Base-by-base conservation (phyloP, 2,113 vertebrate species). In the Trinectes maculatus region DNA sequence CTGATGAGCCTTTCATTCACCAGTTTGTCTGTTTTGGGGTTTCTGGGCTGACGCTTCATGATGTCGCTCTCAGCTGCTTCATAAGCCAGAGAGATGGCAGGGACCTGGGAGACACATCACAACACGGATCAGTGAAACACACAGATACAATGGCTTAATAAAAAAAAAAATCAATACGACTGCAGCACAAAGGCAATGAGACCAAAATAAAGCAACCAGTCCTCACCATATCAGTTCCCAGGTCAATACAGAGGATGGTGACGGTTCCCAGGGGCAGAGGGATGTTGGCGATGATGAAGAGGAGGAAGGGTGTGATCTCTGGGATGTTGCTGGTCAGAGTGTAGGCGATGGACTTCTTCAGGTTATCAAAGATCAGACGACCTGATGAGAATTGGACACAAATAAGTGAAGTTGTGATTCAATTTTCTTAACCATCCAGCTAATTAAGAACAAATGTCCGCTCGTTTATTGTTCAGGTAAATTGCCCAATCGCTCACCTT, bases 301-400 rank as follows among this genome's bases (percentile, higher is more conserved):
- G 70, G 43, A 98, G 93, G 91, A 98, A 97, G 12, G 96, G 96
- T 0, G 96, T 95, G 87, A 98, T 98, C 86, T 98, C 96, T 0
- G 96, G 96, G 73, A 98, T 98, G 91, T 98, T 98, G 71, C 95
- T 97, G 84, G 96, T 98, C 91, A 98, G 85, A 0, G 96, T 98
- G 92, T 98, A 97, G 19, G 96, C 96, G 2, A 97, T 97, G 34
- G 96, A 97, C 46, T 97, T 97, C 93, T 97, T 97, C 84, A 98
- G 79, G 91, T 98, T 98, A 84, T 98, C 96, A 1, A 98, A 98
- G 77, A 97, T 98, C 73, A 97, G 85, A 44, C 96, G 94, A 0
- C 96, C 96, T 96, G 77, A 12, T 21, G 10, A 47, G 37, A 43
- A n/a, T n/a, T n/a, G n/a, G n/a, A 36, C 13, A 24, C 4, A 58